phyloP scores from a whole-genome alignment of 2,113 vertebrate species.

The Bagarius yarrelli region DNA sequence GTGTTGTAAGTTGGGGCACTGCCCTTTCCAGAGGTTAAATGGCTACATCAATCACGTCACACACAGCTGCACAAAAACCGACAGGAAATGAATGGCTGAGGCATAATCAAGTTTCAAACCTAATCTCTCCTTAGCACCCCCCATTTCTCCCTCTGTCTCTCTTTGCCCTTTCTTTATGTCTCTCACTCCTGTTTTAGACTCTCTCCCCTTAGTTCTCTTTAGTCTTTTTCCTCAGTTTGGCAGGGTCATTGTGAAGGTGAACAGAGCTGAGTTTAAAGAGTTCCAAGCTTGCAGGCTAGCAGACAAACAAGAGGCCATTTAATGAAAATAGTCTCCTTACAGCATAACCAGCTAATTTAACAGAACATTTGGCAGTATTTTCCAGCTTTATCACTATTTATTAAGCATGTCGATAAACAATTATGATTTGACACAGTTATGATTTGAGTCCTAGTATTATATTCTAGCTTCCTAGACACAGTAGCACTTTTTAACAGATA shows the following conservation, averaged over 20 bases:
- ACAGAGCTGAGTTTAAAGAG: slow-evolving; percentile 18
- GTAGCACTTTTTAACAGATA: neutral
- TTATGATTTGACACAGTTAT: neutral
- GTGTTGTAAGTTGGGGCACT: slow-evolving; percentile 59
- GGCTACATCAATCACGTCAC: slow-evolving; percentile 73
- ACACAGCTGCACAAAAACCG: slow-evolving; percentile 58
- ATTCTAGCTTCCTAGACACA: neutral
- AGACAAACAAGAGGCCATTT: neutral
- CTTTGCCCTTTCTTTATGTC: slow-evolving; percentile 40
- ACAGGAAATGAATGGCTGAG: slow-evolving; percentile 69
- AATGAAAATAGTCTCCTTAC: neutral
- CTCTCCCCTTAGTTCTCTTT: slow-evolving; percentile 11
- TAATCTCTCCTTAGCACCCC: slow-evolving; percentile 57
- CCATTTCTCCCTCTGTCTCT: slow-evolving; percentile 53
- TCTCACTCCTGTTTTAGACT: neutral
- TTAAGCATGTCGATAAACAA: neutral
- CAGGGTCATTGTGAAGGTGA: slow-evolving; percentile 39
- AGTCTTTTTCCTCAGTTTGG: slow-evolving; percentile 10
- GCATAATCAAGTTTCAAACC: slow-evolving; percentile 65
- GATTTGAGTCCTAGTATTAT: neutral
- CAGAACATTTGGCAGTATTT: neutral
- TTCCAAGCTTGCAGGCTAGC: neutral
- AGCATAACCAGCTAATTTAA: neutral
- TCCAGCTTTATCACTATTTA: neutral
- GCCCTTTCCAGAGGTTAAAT: slow-evolving; percentile 73